These are phyloP conservation scores for Gorilla gorilla DNA, from an alignment of 2,113 vertebrate genomes.

Conservation along the genomic window DNA sequence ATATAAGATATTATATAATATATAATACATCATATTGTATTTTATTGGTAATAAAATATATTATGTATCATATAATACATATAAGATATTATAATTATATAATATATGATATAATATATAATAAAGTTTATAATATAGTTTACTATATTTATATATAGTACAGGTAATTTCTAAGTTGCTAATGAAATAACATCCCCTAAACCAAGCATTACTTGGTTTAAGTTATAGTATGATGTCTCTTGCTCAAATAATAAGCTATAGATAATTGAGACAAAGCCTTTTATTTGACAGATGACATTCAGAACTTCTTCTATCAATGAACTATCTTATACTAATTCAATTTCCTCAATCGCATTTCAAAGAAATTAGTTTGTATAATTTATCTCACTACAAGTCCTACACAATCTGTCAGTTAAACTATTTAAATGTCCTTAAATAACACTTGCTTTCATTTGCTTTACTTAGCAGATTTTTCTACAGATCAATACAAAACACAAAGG, in stretches of 20 bases:
- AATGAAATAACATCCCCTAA: background rate
- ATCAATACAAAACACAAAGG: slow-evolving; percentile 17
- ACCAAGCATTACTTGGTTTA: background rate
- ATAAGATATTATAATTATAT: too few species aligned
- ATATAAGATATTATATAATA: too few species aligned
- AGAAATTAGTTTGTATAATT: slow-evolving; percentile 46
- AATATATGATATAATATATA: too few species aligned
- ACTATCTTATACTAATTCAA: background rate
- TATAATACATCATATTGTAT: too few species aligned
- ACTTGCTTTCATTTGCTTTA: background rate
- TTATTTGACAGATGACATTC: background rate
- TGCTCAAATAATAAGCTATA: background rate
- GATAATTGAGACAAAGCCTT: background rate
- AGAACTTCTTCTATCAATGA: background rate
- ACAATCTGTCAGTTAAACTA: slow-evolving; percentile 54
- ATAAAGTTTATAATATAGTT: too few species aligned
- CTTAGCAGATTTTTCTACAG: slow-evolving; percentile 29
- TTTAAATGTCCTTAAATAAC: slow-evolving; percentile 49
- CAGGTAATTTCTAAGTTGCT: slow-evolving; percentile 28
- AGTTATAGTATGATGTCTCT: background rate
- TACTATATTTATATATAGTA: background rate
- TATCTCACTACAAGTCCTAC: slow-evolving; percentile 48
- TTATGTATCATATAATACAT: too few species aligned
- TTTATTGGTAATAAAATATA: too few species aligned
- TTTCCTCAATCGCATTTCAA: background rate